A percentile compares a stretch with the other conserved stretches of the same genome.
phyloP scores from a whole-genome alignment of 2,888 invertebrate genomes.

The Coecobrya sp. region DNA sequence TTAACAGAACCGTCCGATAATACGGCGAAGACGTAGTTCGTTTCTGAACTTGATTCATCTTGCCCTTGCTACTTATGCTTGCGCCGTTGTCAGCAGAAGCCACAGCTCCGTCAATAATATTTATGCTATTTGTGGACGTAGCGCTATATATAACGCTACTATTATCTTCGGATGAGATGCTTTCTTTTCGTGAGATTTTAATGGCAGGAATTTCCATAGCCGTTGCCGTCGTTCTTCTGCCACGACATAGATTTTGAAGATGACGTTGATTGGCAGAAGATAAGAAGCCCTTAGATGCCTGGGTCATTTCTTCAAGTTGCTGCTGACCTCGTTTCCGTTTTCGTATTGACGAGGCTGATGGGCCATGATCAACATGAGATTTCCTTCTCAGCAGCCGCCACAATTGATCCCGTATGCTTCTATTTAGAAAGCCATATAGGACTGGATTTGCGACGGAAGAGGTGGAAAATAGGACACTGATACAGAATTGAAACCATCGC shows the following conservation, averaged over 20 bases:
- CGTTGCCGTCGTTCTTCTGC: not conserved
- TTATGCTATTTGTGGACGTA: constrained; percentile 69
- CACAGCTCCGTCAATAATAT: constrained; percentile 28
- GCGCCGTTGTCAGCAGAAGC: not conserved
- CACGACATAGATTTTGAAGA: constrained; percentile 67
- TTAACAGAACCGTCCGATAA: constrained; percentile 73
- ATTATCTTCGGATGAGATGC: constrained; percentile 78
- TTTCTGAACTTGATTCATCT: constrained; percentile 79
- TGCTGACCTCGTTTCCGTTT: constrained; percentile 77
- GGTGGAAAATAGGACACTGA: constrained; percentile 83
- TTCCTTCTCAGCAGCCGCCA: constrained; percentile 79
- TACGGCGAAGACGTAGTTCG: constrained; percentile 68
- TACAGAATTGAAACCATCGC: constrained; percentile 82
- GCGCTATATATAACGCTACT: constrained; percentile 43
- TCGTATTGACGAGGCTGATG: constrained; percentile 72
- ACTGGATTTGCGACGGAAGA: constrained; percentile 85
- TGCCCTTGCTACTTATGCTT: constrained; percentile 56
- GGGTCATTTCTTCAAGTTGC: constrained; percentile 74
- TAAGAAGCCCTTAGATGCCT: constrained; percentile 72
- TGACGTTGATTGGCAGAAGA: constrained; percentile 76
- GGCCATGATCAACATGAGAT: constrained; percentile 67
- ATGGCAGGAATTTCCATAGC: constrained; percentile 70
- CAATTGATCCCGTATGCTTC: constrained; percentile 85
- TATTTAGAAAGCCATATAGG: constrained; percentile 86
- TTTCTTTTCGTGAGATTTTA: constrained; percentile 76